A percentile compares a stretch with the other conserved stretches of the same genome.
phyloP scores from a whole-genome alignment of 2,113 vertebrate species.

The Taurulus bubalis region DNA sequence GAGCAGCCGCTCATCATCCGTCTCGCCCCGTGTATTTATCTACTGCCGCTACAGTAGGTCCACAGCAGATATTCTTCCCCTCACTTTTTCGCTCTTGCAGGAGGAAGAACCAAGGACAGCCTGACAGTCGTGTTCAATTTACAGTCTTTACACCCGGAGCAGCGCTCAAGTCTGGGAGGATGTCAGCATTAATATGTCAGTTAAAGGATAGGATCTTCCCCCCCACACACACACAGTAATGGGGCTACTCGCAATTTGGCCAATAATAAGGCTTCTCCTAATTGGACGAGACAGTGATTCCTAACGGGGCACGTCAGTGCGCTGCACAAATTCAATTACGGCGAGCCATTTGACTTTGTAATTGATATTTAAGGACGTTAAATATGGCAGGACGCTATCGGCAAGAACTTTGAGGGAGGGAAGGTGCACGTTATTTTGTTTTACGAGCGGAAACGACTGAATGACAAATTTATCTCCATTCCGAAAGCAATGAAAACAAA shows the following conservation, averaged over 20 bases:
- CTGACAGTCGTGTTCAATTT: conserved; percentile 69
- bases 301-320: conserved; percentile 74
- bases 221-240: conserved; percentile 43
- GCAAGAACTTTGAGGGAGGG: conserved; percentile 39
- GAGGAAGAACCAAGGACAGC: conserved; percentile 67
- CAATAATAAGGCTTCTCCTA: conserved; percentile 72
- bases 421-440: not conserved
- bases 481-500: not conserved
- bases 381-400: conserved; percentile 74
- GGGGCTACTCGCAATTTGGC: conserved; percentile 64
- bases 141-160: conserved; percentile 52
- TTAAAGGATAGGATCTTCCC: conserved; percentile 50
- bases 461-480: not conserved
- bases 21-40: conserved; percentile 47
- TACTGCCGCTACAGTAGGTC: conserved; percentile 9
- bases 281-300: conserved; percentile 83
- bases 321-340: conserved; percentile 77
- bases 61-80: conserved; percentile 21
- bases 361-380: conserved; percentile 82
- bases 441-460: not conserved
- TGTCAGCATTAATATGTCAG: conserved; percentile 78
- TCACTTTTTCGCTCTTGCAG: conserved; percentile 18
- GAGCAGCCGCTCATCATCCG: conserved; percentile 53
- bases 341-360: conserved; percentile 76
- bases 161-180: conserved; percentile 46